These are phyloP conservation scores for Misgurnus anguillicaudatus DNA, from an alignment of 2,113 vertebrate genomes.

Conservation along the genomic window DNA sequence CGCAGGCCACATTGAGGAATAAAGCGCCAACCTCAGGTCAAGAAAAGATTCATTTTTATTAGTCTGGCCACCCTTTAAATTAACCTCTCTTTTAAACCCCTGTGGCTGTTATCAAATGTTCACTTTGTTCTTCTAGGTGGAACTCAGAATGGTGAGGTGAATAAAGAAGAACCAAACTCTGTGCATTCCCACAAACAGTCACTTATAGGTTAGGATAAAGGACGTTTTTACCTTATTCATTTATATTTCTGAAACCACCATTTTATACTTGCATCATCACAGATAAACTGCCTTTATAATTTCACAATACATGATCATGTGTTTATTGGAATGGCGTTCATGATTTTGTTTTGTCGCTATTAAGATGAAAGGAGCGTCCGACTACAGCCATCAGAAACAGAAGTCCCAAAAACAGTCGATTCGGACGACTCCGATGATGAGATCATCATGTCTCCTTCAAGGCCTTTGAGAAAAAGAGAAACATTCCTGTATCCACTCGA, in stretches of 20 bases:
- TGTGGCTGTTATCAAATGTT: not conserved
- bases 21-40: constrained; percentile 15
- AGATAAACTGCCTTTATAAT: too few species aligned
- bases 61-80: not conserved
- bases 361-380: not conserved
- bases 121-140: not conserved
- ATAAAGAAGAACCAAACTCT: not conserved
- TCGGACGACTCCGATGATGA: constrained; percentile 90
- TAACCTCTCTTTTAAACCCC: not conserved
- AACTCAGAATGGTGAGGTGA: not conserved
- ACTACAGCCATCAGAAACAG: constrained; percentile 2
- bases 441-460: constrained; percentile 72
- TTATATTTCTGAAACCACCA: not conserved
- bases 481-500: constrained; percentile 30
- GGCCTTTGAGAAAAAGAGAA: constrained; percentile 71
- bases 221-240: not conserved
- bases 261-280: not conserved
- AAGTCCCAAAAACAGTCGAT: constrained; percentile 56
- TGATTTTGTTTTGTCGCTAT: constrained; percentile 6
- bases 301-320: not conserved
- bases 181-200: not conserved
- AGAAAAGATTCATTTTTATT: not conserved
- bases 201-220: not conserved
- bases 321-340: not conserved
- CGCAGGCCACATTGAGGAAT: not conserved